Evolutionary conservation across 2,797 vertebrate species (phyloP).

Genomic region (Anguilla marmorata): DNA sequence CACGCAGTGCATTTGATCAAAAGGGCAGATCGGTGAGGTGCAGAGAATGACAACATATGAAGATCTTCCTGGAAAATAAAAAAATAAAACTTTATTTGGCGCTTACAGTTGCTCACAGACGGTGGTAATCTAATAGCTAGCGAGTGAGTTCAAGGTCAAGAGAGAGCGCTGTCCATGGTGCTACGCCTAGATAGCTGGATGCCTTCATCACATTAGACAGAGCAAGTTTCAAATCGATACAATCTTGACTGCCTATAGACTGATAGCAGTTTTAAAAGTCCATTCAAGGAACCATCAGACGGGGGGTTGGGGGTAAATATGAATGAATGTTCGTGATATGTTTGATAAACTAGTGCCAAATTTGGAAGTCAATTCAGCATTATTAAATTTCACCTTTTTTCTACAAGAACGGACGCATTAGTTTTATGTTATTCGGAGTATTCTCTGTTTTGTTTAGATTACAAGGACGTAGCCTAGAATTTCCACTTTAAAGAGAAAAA

Average conservation of each 20-base stretch:
- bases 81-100: slow-evolving; percentile 56
- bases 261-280: slow-evolving; percentile 71
- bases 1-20: background rate
- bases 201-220: slow-evolving; percentile 79
- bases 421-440: background rate
- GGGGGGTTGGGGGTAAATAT: background rate
- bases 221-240: slow-evolving; percentile 78
- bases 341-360: background rate
- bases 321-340: background rate
- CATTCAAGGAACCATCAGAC: slow-evolving; percentile 70
- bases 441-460: background rate
- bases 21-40: background rate
- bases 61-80: slow-evolving; percentile 39
- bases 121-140: slow-evolving; percentile 69
- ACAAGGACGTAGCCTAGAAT: too few species aligned
- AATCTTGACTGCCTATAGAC: slow-evolving; percentile 72
- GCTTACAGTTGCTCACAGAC: slow-evolving; percentile 60
- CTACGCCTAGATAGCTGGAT: slow-evolving; percentile 72
- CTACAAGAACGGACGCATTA: background rate
- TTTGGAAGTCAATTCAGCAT: background rate
- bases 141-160: slow-evolving; percentile 64
- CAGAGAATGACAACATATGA: background rate
- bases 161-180: slow-evolving; percentile 92
- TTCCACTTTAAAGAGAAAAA: background rate
- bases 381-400: background rate